These are phyloP conservation scores for Odontamblyopus lacepedii DNA, from an alignment of 2,797 vertebrate genomes.

Conservation along the genomic window DNA sequence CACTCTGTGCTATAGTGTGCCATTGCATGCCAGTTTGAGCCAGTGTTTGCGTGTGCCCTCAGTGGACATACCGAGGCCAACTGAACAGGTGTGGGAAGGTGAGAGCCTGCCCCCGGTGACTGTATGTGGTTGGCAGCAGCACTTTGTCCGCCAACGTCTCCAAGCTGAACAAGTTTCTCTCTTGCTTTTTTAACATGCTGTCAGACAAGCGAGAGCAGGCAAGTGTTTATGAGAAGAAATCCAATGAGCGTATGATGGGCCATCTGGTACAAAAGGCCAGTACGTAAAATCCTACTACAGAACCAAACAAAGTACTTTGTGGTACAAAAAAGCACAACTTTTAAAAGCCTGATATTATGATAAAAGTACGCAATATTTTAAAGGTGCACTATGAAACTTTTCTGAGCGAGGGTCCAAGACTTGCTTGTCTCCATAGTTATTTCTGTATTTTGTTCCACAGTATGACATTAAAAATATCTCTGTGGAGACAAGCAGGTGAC, in stretches of 20 bases:
- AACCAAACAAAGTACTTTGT: constrained; percentile 21
- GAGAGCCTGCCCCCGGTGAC: constrained; percentile 59
- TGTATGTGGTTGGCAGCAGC: constrained; percentile 32
- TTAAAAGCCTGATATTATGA: background rate
- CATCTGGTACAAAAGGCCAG: constrained; percentile 54
- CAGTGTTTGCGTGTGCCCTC: constrained; percentile 41
- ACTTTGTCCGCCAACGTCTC: constrained; percentile 45
- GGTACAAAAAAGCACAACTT: background rate
- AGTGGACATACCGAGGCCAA: constrained; percentile 55
- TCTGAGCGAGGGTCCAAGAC: too few species aligned
- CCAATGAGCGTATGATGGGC: constrained; percentile 46
- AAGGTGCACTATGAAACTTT: too few species aligned
- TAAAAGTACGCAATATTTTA: too few species aligned
- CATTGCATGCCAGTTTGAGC: constrained; percentile 2
- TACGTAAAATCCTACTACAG: constrained; percentile 19
- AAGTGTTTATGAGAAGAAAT: constrained; percentile 50
- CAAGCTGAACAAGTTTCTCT: constrained; percentile 44
- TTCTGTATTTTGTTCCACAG: too few species aligned
- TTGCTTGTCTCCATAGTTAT: too few species aligned
- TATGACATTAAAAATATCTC: too few species aligned
- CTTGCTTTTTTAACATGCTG: constrained; percentile 27
- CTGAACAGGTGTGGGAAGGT: constrained; percentile 64
- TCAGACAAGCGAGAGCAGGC: constrained; percentile 43
- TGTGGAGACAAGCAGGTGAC: too few species aligned
- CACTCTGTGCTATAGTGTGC: constrained; percentile 16